These are phyloP conservation scores for Sericinus montela DNA, from an alignment of 2,888 invertebrate genomes.

Conservation along the genomic window DNA sequence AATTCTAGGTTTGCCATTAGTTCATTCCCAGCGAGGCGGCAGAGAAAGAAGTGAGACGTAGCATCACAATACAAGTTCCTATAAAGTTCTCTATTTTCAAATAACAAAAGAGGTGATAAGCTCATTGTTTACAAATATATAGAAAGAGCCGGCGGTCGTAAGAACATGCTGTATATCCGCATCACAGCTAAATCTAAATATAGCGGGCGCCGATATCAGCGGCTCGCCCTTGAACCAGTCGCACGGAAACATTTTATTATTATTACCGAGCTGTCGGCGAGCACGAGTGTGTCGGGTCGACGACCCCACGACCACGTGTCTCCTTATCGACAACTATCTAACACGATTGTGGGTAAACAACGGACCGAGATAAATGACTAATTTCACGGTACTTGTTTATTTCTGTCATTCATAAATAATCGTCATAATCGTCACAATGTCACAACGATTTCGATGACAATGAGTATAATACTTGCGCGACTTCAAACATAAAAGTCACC, in stretches of 20 bases:
- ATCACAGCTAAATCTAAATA: constrained; percentile 77
- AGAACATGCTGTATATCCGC: constrained; percentile 55
- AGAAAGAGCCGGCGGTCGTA: constrained; percentile 34
- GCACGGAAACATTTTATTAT: constrained; percentile 80
- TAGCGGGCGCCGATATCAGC: constrained; percentile 79
- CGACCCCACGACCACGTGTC: constrained; percentile 77
- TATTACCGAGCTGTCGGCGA: constrained; percentile 79
- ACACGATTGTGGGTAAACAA: constrained; percentile 78
- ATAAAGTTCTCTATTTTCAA: no score
- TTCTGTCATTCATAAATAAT: constrained; percentile 71
- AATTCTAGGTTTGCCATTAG: no score
- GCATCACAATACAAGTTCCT: no score
- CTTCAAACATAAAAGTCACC: no score
- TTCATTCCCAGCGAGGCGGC: no score
- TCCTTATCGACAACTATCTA: constrained; percentile 80
- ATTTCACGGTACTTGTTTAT: constrained; percentile 70
- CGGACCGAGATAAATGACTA: constrained; percentile 77
- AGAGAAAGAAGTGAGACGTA: no score
- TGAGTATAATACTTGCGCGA: constrained; percentile 18
- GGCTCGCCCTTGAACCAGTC: constrained; percentile 80
- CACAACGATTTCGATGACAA: constrained; percentile 54
- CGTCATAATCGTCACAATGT: constrained; percentile 64
- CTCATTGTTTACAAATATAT: constrained; percentile 16
- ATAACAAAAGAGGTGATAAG: constrained; percentile 1
- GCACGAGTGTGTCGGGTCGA: constrained; percentile 76